phyloP scores from a whole-genome alignment of 2,113 vertebrate species.

The Desmodus rotundus region DNA sequence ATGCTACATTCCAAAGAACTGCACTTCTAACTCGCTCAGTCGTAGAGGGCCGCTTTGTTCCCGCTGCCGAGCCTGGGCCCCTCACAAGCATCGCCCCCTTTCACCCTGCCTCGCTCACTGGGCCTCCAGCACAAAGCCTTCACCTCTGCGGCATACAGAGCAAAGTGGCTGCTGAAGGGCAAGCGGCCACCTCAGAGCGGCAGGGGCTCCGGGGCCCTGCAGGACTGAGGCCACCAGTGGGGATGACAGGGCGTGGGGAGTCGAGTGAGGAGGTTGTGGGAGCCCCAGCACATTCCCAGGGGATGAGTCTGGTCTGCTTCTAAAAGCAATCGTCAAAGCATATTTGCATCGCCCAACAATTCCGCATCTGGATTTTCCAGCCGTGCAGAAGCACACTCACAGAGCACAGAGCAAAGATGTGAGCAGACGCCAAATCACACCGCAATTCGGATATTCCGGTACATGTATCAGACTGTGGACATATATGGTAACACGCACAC shows the following conservation, averaged over 20 bases:
- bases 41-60: neutral
- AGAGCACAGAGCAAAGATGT: neutral
- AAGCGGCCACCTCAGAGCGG: neutral
- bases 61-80: neutral
- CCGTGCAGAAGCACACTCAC: neutral
- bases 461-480: accelerated
- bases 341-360: neutral
- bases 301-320: neutral
- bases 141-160: neutral
- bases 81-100: neutral
- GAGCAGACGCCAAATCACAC: neutral
- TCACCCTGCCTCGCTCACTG: neutral
- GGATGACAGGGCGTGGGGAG: neutral
- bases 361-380: neutral
- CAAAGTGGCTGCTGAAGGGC: neutral
- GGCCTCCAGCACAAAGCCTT: neutral
- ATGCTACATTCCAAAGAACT: accelerated
- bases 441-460: accelerated
- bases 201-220: too few species aligned
- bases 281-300: too few species aligned
- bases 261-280: accelerated
- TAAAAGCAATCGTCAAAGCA: neutral
- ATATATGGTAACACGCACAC: neutral
- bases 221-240: too few species aligned
- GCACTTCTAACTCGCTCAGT: neutral